Evolutionary conservation across 2,797 vertebrate genomes (phyloP), one percentile per base, ranked within the genome.

Genomic region (Macrochelys suwanniensis): DNA sequence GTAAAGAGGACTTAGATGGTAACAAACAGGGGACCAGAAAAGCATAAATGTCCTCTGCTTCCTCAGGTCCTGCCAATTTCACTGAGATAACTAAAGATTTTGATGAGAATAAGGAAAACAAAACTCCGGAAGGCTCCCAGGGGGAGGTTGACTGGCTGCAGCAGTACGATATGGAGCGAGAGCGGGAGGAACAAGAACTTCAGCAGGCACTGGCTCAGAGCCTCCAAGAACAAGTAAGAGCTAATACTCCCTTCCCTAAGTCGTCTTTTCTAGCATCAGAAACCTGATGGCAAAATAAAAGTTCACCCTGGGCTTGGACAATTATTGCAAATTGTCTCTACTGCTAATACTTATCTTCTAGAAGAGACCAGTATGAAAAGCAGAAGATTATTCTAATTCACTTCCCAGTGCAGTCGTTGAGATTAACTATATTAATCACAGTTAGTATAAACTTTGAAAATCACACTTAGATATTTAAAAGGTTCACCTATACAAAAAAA

Each of bases 21-120:
- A 87, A 82, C 33, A 82, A 93, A 83, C 82, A 79, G 87, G 88
- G 88, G 45, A 59, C 37, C 47, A 15, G 51, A 19, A 94, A 94
- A 92, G 49, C 42, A 2, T 88, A 82, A 92, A 82, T 92, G 53
- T 96, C 11, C 94, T 97, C 90, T 97, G 47, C 90, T 98, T 97
- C 91, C 87, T 97, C 89, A 98, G 98, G 98, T 97, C 96, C 97
- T 96, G 87, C 97, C 94, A 97, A n/a, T 97, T 98, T 98, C 96
- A 89, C 98, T 1, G 98, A 99, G 94, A 97, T 99, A 95, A 98
- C 99, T 82, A 99, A 99, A 95, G 98, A 99, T 97, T 98, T 99
- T 98, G 99, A 99, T 97, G 99, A 99, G 97, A 99, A 99, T 98
- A 99, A 99, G 97, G 99, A 99, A 98, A 99, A 99, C 98, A 99